Conservation (phyloP, 2,797 vertebrate species). For the Gobionotothen gibberifrons region DNA sequence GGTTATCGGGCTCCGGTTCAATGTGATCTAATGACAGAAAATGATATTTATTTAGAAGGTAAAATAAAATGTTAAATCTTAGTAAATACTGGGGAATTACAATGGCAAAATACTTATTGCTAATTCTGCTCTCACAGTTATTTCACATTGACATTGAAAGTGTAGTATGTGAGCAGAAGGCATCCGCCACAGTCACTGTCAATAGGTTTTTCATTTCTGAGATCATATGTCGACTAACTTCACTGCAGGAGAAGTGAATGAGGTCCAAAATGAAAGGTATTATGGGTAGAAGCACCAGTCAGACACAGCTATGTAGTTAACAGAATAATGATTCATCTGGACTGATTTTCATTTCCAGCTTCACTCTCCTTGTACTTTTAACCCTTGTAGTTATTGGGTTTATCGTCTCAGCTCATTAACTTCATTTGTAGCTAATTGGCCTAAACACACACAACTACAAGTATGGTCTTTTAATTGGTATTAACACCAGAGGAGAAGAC, state of each 20-base stretch:
- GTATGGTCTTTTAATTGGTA: constrained; percentile 10
- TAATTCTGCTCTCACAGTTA: neutral
- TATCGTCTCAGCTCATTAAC: constrained; percentile 35
- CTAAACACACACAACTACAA: constrained; percentile 27
- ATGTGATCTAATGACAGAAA: constrained; percentile 80
- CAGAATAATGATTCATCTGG: constrained; percentile 10
- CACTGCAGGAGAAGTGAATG: neutral
- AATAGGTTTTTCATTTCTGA: neutral
- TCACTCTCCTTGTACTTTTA: constrained; percentile 8
- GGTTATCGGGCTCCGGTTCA: constrained; percentile 83
- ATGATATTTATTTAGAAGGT: constrained; percentile 3
- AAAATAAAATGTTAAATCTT: neutral
- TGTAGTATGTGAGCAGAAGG: neutral
- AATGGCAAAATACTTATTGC: neutral
- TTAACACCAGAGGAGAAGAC: neutral
- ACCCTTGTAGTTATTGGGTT: constrained; percentile 18
- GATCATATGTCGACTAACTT: neutral
- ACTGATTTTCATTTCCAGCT: constrained; percentile 6
- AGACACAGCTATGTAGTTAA: neutral
- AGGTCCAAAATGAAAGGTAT: neutral
- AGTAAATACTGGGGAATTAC: neutral
- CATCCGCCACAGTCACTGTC: neutral
- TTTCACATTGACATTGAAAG: neutral
- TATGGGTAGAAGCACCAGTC: neutral
- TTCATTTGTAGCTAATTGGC: constrained; percentile 27